Evolutionary conservation across 2,797 vertebrate species (phyloP).

Genomic region (Aythya fuligula): DNA sequence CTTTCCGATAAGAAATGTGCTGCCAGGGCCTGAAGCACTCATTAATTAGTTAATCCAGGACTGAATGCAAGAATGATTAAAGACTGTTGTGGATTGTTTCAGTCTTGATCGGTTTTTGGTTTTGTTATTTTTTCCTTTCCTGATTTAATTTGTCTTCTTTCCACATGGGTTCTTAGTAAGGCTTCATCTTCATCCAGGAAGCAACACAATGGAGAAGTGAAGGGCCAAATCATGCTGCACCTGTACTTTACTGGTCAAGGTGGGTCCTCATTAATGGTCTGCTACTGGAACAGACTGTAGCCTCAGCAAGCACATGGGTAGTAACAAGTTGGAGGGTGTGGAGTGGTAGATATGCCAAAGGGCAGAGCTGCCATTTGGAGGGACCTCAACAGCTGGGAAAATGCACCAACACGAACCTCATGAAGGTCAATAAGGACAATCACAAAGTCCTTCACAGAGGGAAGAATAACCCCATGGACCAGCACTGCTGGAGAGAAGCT

Average conservation of each 20-base stretch:
- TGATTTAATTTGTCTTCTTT: not conserved
- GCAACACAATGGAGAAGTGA: not conserved
- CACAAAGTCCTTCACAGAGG: accelerated
- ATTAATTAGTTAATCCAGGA: constrained; percentile 43
- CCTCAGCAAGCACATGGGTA: not conserved
- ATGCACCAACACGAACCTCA: not conserved
- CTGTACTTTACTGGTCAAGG: not conserved
- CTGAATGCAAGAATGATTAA: not conserved
- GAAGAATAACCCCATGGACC: not conserved
- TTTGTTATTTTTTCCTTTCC: not conserved
- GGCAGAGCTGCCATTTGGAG: not conserved
- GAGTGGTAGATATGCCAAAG: not conserved
- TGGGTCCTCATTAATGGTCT: not conserved
- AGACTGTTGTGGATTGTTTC: not conserved
- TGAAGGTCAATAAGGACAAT: not conserved
- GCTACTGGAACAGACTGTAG: not conserved
- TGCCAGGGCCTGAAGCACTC: not conserved
- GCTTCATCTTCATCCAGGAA: not conserved
- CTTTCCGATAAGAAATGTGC: constrained; percentile 17
- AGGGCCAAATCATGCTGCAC: not conserved
- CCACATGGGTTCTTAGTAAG: not conserved
- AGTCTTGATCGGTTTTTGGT: not conserved
- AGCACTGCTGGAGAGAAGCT: not conserved
- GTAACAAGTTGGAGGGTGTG: not conserved
- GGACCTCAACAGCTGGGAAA: not conserved